Conservation (phyloP, 2,113 vertebrate species). For the Tragelaphus strepsiceros region DNA sequence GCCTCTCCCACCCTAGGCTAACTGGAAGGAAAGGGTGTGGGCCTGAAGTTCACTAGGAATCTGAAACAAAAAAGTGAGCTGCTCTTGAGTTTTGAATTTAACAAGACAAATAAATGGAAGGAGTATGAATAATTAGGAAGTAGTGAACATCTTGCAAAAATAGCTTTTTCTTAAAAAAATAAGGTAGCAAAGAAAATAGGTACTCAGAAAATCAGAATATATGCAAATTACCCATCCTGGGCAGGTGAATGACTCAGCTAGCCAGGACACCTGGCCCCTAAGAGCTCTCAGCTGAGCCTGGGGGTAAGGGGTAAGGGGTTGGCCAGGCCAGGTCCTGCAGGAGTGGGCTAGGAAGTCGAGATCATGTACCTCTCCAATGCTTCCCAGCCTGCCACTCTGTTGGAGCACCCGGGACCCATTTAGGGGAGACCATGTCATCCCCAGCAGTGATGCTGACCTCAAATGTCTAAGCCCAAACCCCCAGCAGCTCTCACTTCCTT, state of each 20-base stretch:
- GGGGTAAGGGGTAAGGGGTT: background rate
- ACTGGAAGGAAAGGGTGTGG: background rate
- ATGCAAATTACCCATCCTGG: slow-evolving; percentile 27
- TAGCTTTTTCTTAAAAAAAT: background rate
- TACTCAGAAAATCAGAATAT: slow-evolving; percentile 27
- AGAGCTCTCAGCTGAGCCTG: background rate
- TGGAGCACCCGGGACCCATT: background rate
- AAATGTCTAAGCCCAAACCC: background rate
- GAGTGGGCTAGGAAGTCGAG: background rate
- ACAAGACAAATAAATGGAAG: slow-evolving; percentile 40
- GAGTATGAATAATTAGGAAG: slow-evolving; percentile 33
- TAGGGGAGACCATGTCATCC: background rate
- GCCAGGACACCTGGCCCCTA: background rate
- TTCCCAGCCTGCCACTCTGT: background rate
- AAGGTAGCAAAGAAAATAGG: slow-evolving; percentile 32
- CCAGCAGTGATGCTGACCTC: slow-evolving; percentile 27
- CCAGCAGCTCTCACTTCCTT: slow-evolving; percentile 38
- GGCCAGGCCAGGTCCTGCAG: background rate
- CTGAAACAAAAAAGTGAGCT: slow-evolving; percentile 23
- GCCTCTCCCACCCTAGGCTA: background rate
- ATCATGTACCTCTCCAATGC: background rate
- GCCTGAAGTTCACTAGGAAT: background rate
- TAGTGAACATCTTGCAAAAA: slow-evolving; percentile 50
- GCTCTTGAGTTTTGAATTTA: slow-evolving; percentile 41
- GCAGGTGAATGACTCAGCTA: slow-evolving; percentile 41